Evolutionary conservation across 2,888 invertebrate genomes (phyloP), one percentile per base, ranked within the genome.

Genomic region (Lasioglossum figueresi): DNA sequence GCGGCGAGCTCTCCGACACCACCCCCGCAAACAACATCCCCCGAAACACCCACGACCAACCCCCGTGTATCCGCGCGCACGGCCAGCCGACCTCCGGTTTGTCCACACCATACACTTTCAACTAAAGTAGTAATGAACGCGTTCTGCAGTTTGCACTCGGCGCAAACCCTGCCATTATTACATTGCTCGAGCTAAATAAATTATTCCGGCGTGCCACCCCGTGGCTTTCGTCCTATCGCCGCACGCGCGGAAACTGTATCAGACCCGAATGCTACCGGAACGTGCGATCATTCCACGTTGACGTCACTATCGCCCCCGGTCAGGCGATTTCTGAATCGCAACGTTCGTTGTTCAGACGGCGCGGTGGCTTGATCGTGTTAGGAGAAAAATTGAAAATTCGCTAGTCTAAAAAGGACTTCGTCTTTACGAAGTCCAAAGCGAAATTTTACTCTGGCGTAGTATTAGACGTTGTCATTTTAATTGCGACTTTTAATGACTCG

Each of bases 181-280:
- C 93, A 91, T 92, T 92, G 92, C 93, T 89, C 88, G 83, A 76
- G 88, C 90, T 92, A 92, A 93, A 93, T 93, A 92, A 93, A 93
- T 93, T 93, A 93, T 92, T 91, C 90, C 82, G 86, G 87, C 85
- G 83, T 86, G 89, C 80, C 59, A 77, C 72, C 73, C 76, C 80
- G 85, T 75, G 85, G 85, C 89, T 84, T 85, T 84, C 66, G 74
- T 48, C 78, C 80, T 76, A 79, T 82, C 83, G 76, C 37, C 77
- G 52, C 74, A 68, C 66, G 48, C 68, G 79, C 56, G 81, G 52
- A 77, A 56, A 56, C 37, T 56, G 37, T 68, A 80, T 82, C 70
- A 70, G n/a, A 10, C 56, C 8, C 80, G 74, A 77, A 78, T 63
- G 43, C 34, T 19, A 59, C 40, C 23, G 34, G 27, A 34, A 71